These are phyloP conservation scores for Salvator merianae DNA, from an alignment of 2,113 vertebrate species.

Conservation along the genomic window DNA sequence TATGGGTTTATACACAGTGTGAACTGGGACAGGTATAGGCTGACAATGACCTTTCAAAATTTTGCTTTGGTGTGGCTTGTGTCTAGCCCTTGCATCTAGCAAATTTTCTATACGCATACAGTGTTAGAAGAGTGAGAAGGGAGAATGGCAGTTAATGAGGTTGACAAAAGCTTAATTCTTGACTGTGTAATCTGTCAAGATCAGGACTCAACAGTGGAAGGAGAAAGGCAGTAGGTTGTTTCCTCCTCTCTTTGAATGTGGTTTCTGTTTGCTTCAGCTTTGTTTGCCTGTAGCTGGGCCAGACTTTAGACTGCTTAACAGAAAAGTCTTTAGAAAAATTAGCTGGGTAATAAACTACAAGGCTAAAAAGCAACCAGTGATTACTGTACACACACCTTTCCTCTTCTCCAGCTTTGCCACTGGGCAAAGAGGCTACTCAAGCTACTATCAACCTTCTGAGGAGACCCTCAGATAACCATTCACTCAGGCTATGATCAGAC, in stretches of 20 bases:
- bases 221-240: not conserved
- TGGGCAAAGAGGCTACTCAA: not conserved
- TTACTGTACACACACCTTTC: not conserved
- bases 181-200: not conserved
- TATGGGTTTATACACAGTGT: too few relatives aligned
- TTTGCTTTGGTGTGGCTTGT: not conserved
- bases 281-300: not conserved
- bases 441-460: not conserved
- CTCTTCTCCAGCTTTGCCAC: not conserved
- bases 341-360: too few relatives aligned
- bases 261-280: not conserved
- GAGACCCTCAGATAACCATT: not conserved
- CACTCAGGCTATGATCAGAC: too few relatives aligned
- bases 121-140: too few relatives aligned
- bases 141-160: not conserved
- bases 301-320: not conserved
- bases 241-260: not conserved
- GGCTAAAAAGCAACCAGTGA: not conserved
- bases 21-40: too few relatives aligned
- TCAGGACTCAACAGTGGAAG: not conserved
- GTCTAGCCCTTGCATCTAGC: not conserved
- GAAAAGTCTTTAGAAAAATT: not conserved
- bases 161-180: not conserved
- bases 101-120: not conserved
- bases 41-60: not conserved